Base-by-base conservation (phyloP, 1,140 invertebrate species). In the Papilio dardanus region DNA sequence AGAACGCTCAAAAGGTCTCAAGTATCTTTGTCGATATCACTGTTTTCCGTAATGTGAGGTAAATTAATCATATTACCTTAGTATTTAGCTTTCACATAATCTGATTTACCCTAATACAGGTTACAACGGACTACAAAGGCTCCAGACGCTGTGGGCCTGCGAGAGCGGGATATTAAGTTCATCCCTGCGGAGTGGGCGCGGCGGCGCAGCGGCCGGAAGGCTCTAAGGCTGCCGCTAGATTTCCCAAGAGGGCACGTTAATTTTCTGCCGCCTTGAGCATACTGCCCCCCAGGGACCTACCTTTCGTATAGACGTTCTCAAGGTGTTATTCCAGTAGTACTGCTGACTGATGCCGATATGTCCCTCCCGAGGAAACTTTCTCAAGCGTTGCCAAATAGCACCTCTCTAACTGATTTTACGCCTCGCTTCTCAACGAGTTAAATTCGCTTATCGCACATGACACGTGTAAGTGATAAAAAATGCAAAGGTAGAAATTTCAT, bases 221-320 rank as follows among this genome's bases (percentile, higher is more conserved):
- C 86, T 86, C 87, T 90, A 87, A 91, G 90, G 90, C 90, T 85
- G 93, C 86, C 90, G 91, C 86, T 94, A 94, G 94, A 95, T 95
- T 95, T 95, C 94, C 95, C 94, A 84, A 79, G 94, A 93, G 94
- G 89, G 91, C 94, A 93, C 94, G 94, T 95, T 95, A 95, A 95
- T 95, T 95, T 95, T 95, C 95, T 95, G 94, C 94, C 95, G 95
- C 95, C 95, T 95, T 95, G 95, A 95, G 95, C 95, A 95, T 95
- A 95, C 90, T 95, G 93, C 94, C 93, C 95, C 89, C 94, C 76
- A 81, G 94, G 93, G 95, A 92, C 81, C 88, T 93, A 92, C 92
- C 92, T 90, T 92, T 93, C 92, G 87, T 87, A 88, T 83, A 93
- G 86, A 89, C 89, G 90, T 92, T 92, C 91, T 89, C 80, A 89